Percentiles rank a stretch among this genome's conserved stretches.
Evolutionary conservation across 2,888 invertebrate species (phyloP).

Genomic region (Nephrotoma flavescens): DNA sequence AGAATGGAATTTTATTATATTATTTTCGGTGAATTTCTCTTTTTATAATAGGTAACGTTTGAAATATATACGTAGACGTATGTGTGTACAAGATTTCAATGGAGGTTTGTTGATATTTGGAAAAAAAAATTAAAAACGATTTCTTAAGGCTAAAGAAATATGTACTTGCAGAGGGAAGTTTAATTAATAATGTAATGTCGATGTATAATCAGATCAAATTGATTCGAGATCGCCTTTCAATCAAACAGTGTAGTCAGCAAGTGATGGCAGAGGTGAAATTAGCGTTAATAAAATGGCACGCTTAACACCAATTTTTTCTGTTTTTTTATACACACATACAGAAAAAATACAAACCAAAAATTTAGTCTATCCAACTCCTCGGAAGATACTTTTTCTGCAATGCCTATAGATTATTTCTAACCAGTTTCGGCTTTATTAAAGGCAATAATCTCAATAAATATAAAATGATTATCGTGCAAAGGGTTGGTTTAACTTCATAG

Average conservation of each 20-base stretch:
- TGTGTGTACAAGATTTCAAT: too few relatives aligned
- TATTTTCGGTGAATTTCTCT: background rate
- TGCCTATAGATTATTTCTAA: too few relatives aligned
- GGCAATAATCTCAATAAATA: too few relatives aligned
- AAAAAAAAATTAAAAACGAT: too few relatives aligned
- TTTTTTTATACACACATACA: background rate
- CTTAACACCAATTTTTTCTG: background rate
- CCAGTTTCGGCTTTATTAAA: too few relatives aligned
- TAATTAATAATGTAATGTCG: background rate
- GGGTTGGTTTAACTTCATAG: too few relatives aligned
- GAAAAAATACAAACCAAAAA: background rate
- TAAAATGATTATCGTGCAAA: too few relatives aligned
- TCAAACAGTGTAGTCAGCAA: background rate
- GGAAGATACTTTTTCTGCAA: too few relatives aligned
- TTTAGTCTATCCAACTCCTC: background rate
- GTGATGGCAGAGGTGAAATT: background rate
- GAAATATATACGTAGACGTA: background rate
- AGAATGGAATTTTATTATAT: background rate
- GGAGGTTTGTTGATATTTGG: too few relatives aligned
- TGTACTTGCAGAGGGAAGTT: background rate
- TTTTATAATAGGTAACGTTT: background rate
- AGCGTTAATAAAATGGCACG: background rate
- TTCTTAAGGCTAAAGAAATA: too few relatives aligned
- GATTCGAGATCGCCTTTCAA: too few relatives aligned
- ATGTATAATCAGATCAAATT: background rate